Evolutionary conservation across 2,113 vertebrate genomes (phyloP), one percentile per base, ranked within the genome.

Genomic region (Amphilophus citrinellus): DNA sequence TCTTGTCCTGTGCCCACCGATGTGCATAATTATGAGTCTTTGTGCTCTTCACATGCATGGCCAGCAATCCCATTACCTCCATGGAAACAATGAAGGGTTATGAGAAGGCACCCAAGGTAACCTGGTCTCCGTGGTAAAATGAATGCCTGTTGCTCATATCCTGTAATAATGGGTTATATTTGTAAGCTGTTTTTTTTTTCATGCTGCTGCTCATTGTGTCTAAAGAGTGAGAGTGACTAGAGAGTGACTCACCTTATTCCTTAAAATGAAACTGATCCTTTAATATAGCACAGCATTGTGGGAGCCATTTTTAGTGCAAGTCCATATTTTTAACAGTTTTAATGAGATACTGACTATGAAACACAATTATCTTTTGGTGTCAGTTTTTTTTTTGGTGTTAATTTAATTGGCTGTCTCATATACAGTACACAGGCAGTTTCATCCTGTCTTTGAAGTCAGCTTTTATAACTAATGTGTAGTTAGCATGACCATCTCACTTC

Each of bases 31-130:
- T 93, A 90, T 83, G 92, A 93, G 82, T 87, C 93, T 90, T 89
- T 92, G 90, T 92, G 87, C 87, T 88, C 79, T 84, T 89, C 86
- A 90, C 84, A 89, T 91, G 87, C 90, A 84, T 77, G 81, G 85
- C 86, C 89, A 84, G 85, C 47, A 84, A 92, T 90, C 87, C 90
- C 89, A 93, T 94, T 92, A 93, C 94, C 91, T 91, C 89, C 91
- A 92, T 92, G 89, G 91, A 93, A 91, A 95, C 94, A 93, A 93
- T 92, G 80, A 91, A 90, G 79, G 92, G 83, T 93, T 91, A 90
- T 86, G 85, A 91, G 90, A 79, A 89, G 82, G 88, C 76, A 80
- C 91, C 92, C 76, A 77, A 44, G 2, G 82, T 87, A 87, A 88
- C 86, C 87, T 73, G 39, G 82, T 86, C 85, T 92, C 87, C 71